Evolutionary conservation across 2,113 vertebrate genomes (phyloP), one percentile per base, ranked within the genome.

Genomic region (Circaetus gallicus): DNA sequence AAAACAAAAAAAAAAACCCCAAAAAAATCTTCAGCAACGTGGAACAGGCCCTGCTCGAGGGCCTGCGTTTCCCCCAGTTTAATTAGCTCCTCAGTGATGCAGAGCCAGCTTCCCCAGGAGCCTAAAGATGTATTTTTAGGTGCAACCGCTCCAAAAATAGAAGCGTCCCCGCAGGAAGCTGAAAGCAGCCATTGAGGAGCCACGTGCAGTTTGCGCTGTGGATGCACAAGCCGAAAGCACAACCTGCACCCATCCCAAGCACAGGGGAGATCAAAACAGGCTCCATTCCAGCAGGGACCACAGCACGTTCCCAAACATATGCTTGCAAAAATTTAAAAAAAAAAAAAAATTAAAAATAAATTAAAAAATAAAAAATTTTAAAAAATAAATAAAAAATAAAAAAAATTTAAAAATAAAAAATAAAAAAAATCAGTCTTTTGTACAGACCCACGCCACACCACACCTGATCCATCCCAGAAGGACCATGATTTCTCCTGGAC

Each of bases 41-140:
- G 2, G 74, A 88, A 65, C 15, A 9, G 63, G 34, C 70, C 38
- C 87, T 61, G 62, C 82, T 89, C 1, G 0, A 82, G 81, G 79
- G 49, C 70, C 74, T 70, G 36, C 2, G 0, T 50, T 70, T 70
- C 40, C 34, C 34, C 18, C 20, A 26, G 85, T 67, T 94, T 95
- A 90, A 94, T 97, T 86, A 96, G 82, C 67, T 91, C 82, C 88
- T 89, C 67, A 67, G 0, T 17, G 15, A 93, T 13, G 50, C 79
- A 92, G 38, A 94, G 49, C 22, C 82, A 93, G 82, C 79, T 89
- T 93, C 55, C 96, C 67, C 78, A 62, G 70, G 90, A 94, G 67
- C 80, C 59, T 65, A 40, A 7, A 86, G 52, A 83, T 40, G 52
- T 95, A 94, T 92, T 97, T 97, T 97, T 93, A 96, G 96, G 93